Conservation (phyloP, 2,888 invertebrate species). For the Gari tellinella region DNA sequence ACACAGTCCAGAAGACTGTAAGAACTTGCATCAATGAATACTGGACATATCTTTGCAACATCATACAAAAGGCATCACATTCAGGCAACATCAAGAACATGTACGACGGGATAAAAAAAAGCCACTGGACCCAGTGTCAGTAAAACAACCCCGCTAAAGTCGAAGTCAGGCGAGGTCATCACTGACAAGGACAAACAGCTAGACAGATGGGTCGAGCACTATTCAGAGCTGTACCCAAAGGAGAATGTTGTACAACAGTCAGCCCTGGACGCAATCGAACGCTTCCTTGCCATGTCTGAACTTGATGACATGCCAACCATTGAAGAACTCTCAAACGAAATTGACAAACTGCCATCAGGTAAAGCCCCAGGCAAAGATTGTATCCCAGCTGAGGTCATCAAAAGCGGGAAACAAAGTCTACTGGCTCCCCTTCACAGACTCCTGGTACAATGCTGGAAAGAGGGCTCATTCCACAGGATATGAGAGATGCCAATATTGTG, state of each 20-base stretch:
- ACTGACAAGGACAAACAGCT: slow-evolving; percentile 5
- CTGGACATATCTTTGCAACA: background rate
- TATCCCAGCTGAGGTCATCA: slow-evolving; percentile 14
- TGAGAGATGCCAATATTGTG: too few relatives aligned
- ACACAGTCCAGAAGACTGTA: background rate
- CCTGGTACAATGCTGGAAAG: slow-evolving; percentile 12
- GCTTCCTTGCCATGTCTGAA: slow-evolving; percentile 5
- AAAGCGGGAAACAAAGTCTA: slow-evolving; percentile 7
- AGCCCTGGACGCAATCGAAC: slow-evolving; percentile 8
- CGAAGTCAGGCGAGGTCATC: slow-evolving; percentile 4
- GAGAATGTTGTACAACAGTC: background rate
- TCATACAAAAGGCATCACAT: background rate
- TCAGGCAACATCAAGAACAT: slow-evolving; percentile 9
- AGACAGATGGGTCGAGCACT: slow-evolving; percentile 24
- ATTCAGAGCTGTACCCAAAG: slow-evolving; percentile 1
- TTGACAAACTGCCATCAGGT: slow-evolving; percentile 4
- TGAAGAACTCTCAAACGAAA: background rate
- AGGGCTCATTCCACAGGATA: background rate
- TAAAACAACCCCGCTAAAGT: slow-evolving; percentile 14
- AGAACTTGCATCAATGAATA: slow-evolving; percentile 1
- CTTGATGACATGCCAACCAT: slow-evolving; percentile 8
- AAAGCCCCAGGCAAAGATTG: slow-evolving; percentile 16
- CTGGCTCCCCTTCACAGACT: slow-evolving; percentile 9
- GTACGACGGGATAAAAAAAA: slow-evolving; percentile 18
- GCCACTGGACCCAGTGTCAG: background rate